Percentiles rank a stretch among this genome's conserved stretches.
phyloP scores from a whole-genome alignment of 2,888 invertebrate species.

The Ptychoptera albimana region DNA sequence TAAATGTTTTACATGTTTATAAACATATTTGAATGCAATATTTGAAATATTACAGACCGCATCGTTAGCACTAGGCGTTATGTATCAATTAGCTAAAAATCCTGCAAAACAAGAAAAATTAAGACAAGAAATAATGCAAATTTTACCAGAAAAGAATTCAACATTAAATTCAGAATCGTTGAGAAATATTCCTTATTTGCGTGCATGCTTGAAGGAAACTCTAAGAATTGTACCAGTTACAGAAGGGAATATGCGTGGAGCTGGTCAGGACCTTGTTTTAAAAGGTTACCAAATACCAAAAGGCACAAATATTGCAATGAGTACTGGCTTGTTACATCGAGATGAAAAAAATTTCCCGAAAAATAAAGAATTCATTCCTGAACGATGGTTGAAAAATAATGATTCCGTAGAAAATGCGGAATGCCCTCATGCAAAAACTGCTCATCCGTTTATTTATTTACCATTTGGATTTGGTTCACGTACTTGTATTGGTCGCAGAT shows the following conservation, averaged over 20 bases:
- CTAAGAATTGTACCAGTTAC: conserved; percentile 45
- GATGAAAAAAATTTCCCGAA: conserved; percentile 45
- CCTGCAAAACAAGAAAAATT: conserved; percentile 45
- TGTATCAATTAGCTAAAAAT: conserved; percentile 46
- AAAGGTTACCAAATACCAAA: conserved; percentile 46
- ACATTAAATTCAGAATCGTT: conserved; percentile 29
- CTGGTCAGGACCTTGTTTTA: conserved; percentile 38
- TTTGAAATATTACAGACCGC: conserved; percentile 32
- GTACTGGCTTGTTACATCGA: conserved; percentile 46
- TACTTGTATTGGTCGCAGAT: conserved; percentile 50
- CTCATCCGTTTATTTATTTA: conserved; percentile 2
- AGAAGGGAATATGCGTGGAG: conserved; percentile 37
- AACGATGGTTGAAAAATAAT: conserved; percentile 46
- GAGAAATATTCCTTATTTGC: conserved; percentile 40
- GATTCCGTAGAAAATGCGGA: neutral
- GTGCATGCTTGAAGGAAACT: conserved; percentile 56
- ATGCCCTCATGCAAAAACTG: neutral
- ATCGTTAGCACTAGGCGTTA: conserved; percentile 34
- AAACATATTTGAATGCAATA: neutral
- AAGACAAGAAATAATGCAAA: conserved; percentile 35
- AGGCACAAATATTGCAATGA: conserved; percentile 54
- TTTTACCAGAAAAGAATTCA: conserved; percentile 28
- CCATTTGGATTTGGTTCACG: conserved; percentile 24
- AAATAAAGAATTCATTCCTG: conserved; percentile 50
- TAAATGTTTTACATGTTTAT: neutral